Conservation (phyloP, 2,113 vertebrate species). For the Epinephelus cyanopodus region DNA sequence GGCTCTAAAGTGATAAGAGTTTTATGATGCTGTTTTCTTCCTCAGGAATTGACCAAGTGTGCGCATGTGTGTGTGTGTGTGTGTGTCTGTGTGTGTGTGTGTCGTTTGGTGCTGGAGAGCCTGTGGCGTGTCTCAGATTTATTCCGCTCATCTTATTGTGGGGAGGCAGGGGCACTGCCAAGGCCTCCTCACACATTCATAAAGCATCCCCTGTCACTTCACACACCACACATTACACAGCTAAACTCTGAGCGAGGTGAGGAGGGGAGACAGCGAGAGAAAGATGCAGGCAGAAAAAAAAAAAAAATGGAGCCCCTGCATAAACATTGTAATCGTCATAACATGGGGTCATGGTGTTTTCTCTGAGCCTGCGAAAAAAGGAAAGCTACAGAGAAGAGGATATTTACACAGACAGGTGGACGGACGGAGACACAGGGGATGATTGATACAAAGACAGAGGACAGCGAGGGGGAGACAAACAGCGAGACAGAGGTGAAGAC, state of each 20-base stretch:
- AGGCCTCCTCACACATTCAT: constrained; percentile 72
- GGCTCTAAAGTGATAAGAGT: constrained; percentile 77
- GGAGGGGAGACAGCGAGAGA: neutral
- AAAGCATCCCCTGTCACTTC: constrained; percentile 68
- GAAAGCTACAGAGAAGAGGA: constrained; percentile 1
- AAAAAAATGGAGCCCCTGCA: neutral
- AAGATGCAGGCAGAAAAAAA: neutral
- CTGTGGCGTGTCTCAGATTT: constrained; percentile 70
- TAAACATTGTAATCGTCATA: constrained; percentile 33
- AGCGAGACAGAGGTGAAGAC: constrained; percentile 10
- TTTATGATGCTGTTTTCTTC: constrained; percentile 79
- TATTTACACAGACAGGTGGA: constrained; percentile 29
- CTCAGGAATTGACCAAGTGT: constrained; percentile 68
- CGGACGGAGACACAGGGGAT: constrained; percentile 19
- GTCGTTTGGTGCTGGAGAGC: constrained; percentile 45
- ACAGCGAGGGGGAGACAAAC: constrained; percentile 15
- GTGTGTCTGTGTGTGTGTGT: constrained; percentile 36
- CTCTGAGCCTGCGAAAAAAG: constrained; percentile 27
- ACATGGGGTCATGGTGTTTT: constrained; percentile 12
- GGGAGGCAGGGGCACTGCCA: constrained; percentile 60
- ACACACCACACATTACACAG: constrained; percentile 53
- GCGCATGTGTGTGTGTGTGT: constrained; percentile 6
- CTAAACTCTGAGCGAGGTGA: constrained; percentile 26
- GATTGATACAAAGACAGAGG: constrained; percentile 32
- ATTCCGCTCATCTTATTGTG: constrained; percentile 76